A percentile compares a stretch with the other conserved stretches of the same genome.
Evolutionary conservation across 2,888 invertebrate species (phyloP).

Genomic region (Hymenopus coronatus): DNA sequence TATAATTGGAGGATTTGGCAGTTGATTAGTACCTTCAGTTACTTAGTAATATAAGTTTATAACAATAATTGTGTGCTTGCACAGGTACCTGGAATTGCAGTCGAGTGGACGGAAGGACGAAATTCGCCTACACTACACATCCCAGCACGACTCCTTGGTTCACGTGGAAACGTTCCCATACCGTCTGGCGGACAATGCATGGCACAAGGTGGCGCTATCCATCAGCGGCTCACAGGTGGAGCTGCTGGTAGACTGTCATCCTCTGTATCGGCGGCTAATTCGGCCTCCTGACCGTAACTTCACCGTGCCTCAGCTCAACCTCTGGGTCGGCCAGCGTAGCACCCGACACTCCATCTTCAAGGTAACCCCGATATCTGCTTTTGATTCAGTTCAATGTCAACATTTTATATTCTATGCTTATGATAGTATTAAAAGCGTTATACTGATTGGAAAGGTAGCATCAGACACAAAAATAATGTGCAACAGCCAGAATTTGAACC

Average conservation of each 20-base stretch:
- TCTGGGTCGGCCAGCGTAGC: slow-evolving; percentile 87
- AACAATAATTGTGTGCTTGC: slow-evolving; percentile 35
- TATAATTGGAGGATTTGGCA: too few species aligned
- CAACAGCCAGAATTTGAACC: too few species aligned
- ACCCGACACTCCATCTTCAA: slow-evolving; percentile 82
- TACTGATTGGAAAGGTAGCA: too few species aligned
- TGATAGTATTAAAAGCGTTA: too few species aligned
- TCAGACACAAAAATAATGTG: too few species aligned
- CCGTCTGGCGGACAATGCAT: slow-evolving; percentile 80
- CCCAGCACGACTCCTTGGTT: slow-evolving; percentile 55
- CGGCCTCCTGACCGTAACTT: slow-evolving; percentile 73
- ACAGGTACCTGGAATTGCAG: slow-evolving; percentile 86
- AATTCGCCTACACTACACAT: slow-evolving; percentile 78
- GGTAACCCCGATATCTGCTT: slow-evolving; percentile 53
- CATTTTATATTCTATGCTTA: neutral
- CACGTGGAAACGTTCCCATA: slow-evolving; percentile 85
- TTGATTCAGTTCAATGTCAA: neutral
- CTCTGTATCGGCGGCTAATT: slow-evolving; percentile 72
- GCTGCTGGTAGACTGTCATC: slow-evolving; percentile 83
- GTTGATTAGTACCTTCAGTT: too few species aligned
- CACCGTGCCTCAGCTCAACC: slow-evolving; percentile 66
- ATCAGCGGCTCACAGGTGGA: slow-evolving; percentile 81
- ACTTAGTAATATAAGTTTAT: too few species aligned
- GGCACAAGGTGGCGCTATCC: slow-evolving; percentile 83
- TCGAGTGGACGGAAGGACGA: slow-evolving; percentile 86